A percentile compares a stretch with the other conserved stretches of the same genome.
Conservation (phyloP, 2,113 vertebrate genomes). For the Chionodraco myersi region DNA sequence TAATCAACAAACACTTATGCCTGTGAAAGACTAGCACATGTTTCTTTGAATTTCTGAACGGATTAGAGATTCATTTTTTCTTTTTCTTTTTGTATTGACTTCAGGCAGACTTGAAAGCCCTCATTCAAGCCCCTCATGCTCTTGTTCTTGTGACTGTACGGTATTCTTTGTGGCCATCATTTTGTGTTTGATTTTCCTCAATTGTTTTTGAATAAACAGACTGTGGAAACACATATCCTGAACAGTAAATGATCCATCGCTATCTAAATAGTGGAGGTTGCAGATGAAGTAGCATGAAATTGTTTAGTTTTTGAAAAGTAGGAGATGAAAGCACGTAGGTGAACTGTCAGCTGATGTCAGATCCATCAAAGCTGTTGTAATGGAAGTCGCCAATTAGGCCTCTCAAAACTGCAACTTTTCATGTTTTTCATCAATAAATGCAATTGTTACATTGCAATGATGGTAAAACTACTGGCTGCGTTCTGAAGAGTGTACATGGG, state of each 20-base stretch:
- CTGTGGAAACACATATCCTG: no score
- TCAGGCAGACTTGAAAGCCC: no score
- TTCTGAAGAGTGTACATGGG: slow-evolving; percentile 11
- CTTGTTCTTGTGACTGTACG: no score
- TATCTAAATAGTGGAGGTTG: background rate
- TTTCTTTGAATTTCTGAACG: background rate
- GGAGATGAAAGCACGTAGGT: background rate
- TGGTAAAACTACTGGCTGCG: background rate
- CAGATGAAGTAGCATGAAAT: background rate
- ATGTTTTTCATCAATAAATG: background rate
- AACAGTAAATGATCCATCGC: no score
- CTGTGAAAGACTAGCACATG: background rate
- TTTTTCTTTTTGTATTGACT: no score
- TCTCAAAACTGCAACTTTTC: background rate
- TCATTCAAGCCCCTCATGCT: no score
- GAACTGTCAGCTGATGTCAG: background rate
- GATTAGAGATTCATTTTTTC: background rate
- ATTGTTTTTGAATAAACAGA: no score
- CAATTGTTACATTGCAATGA: background rate
- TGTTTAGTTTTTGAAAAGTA: background rate
- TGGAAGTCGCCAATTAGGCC: background rate
- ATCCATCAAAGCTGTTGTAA: background rate
- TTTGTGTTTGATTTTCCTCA: no score
- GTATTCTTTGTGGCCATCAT: no score
- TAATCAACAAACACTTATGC: background rate